Evolutionary conservation across 2,888 invertebrate species (phyloP).

Genomic region (Panzeria rudis): DNA sequence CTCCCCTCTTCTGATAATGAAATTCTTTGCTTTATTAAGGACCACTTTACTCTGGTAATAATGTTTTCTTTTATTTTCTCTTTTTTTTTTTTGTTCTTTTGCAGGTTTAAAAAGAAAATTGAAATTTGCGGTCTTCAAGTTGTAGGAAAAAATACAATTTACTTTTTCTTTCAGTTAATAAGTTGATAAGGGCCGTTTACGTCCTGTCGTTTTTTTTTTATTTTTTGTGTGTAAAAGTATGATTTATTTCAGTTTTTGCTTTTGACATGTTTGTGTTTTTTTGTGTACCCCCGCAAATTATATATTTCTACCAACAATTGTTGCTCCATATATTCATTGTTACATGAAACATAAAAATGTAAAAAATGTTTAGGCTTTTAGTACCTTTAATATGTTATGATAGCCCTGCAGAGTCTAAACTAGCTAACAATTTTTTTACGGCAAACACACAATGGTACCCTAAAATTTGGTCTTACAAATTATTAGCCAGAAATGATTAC

Average conservation of each 20-base stretch:
- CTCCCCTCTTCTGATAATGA: neutral
- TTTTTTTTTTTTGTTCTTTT: neutral
- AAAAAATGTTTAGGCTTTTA: slow-evolving; percentile 7
- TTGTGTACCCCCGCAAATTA: neutral
- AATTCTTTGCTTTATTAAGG: neutral
- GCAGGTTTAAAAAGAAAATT: slow-evolving; percentile 24
- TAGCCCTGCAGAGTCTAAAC: slow-evolving; percentile 4
- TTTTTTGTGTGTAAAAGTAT: slow-evolving; percentile 16
- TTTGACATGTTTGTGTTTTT: slow-evolving; percentile 51
- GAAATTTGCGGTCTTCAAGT: slow-evolving; percentile 35
- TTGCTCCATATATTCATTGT: slow-evolving; percentile 23
- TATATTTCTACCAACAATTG: neutral
- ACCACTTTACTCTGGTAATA: neutral
- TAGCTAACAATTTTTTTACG: neutral
- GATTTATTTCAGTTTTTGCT: slow-evolving; percentile 44
- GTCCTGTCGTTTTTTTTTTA: neutral
- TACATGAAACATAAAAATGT: slow-evolving; percentile 1
- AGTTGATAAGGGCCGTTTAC: neutral
- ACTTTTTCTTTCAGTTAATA: slow-evolving; percentile 24
- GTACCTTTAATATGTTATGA: neutral
- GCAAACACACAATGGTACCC: neutral
- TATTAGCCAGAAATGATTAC: neutral
- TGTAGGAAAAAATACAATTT: neutral
- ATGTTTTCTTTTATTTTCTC: neutral
- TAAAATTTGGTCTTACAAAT: neutral